Conservation (phyloP, 1,140 invertebrate genomes). For the Drosophila insularis region DNA sequence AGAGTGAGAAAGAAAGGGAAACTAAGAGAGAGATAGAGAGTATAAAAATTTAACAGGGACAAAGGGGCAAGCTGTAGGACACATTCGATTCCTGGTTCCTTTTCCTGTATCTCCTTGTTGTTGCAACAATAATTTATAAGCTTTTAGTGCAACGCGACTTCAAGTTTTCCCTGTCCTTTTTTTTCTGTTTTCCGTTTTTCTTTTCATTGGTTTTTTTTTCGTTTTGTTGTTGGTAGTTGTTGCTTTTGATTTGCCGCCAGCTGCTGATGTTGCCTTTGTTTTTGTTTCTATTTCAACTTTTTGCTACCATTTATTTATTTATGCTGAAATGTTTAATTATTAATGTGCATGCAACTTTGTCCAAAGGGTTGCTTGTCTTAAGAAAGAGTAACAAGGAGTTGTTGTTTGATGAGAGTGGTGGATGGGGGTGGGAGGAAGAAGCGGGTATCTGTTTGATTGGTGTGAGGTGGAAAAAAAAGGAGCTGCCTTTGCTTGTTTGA, state of each 20-base stretch:
- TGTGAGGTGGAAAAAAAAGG: neutral
- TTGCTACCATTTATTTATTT: constrained; percentile 73
- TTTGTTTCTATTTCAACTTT: constrained; percentile 55
- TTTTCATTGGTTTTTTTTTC: constrained; percentile 11
- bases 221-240: neutral
- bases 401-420: neutral
- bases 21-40: constrained; percentile 10
- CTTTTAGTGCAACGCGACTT: constrained; percentile 75
- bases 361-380: constrained; percentile 14
- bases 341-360: constrained; percentile 73
- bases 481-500: neutral
- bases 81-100: constrained; percentile 26
- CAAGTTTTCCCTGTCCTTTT: constrained; percentile 12
- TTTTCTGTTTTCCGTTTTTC: neutral
- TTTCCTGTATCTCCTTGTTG: constrained; percentile 19
- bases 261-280: constrained; percentile 45
- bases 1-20: constrained; percentile 14
- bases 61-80: constrained; percentile 13
- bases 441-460: constrained; percentile 6
- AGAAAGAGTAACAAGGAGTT: constrained; percentile 6
- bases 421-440: constrained; percentile 13
- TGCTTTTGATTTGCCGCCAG: constrained; percentile 64
- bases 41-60: constrained; percentile 71
- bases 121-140: constrained; percentile 77
- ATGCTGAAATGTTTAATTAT: constrained; percentile 75